Percentiles rank a stretch among this genome's conserved stretches.
These are phyloP conservation scores for Pitangus sulphuratus DNA, from an alignment of 2,797 vertebrate genomes.

Conservation along the genomic window DNA sequence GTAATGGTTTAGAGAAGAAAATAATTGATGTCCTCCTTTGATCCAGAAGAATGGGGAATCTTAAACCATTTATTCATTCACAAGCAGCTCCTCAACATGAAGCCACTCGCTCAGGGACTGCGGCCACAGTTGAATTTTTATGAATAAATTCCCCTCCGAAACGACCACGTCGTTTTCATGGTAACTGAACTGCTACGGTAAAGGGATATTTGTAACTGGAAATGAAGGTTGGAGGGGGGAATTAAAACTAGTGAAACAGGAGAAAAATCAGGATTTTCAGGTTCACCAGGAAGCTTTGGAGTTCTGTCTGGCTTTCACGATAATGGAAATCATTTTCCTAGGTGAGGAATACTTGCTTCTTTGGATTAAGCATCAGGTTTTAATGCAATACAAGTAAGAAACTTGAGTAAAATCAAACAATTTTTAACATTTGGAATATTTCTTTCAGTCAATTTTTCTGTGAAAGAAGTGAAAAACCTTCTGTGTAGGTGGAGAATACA, in stretches of 20 bases:
- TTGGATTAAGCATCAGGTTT: background rate
- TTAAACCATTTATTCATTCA: background rate
- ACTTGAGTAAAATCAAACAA: background rate
- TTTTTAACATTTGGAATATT: background rate
- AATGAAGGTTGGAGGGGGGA: background rate
- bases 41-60: background rate
- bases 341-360: background rate
- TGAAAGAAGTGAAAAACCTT: background rate
- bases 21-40: background rate
- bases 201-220: background rate
- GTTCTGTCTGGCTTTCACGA: background rate
- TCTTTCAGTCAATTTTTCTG: background rate
- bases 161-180: background rate
- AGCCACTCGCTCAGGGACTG: background rate
- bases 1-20: background rate
- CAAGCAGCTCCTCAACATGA: background rate
- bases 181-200: background rate
- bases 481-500: background rate
- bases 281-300: background rate
- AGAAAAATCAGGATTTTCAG: constrained; percentile 8
- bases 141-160: background rate
- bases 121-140: background rate
- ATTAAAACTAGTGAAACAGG: background rate
- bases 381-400: background rate
- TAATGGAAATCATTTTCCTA: background rate